Percentiles rank a stretch among this genome's conserved stretches.
Conservation (phyloP, 2,888 invertebrate species). For the Conistra vaccinii region DNA sequence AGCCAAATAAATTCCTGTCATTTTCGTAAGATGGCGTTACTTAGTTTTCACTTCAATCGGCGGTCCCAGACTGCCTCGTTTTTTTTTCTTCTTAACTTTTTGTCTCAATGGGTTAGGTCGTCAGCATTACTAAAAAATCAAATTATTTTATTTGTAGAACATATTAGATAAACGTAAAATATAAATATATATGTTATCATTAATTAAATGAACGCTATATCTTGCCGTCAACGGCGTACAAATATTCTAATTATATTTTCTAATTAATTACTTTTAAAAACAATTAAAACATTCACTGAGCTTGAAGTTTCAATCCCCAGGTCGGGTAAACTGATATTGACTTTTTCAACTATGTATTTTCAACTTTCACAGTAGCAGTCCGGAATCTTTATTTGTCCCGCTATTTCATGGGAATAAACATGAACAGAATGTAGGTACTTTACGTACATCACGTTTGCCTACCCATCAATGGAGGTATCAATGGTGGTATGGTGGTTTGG, state of each 20-base stretch:
- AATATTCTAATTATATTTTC: background rate
- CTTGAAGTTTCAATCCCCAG: background rate
- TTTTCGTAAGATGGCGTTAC: no score
- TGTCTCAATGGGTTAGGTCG: background rate
- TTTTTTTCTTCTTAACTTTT: background rate
- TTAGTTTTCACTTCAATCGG: no score
- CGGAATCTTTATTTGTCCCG: background rate
- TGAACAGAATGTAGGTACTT: no score
- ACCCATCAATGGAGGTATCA: background rate
- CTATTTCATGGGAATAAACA: background rate
- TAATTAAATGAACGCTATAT: background rate
- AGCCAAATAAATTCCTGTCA: no score
- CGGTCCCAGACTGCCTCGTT: no score
- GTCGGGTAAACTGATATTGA: background rate
- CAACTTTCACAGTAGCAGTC: background rate
- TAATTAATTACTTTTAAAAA: background rate
- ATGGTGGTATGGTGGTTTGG: no score
- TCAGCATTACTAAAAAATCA: background rate
- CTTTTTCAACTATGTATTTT: background rate
- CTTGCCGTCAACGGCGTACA: background rate
- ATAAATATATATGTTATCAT: background rate
- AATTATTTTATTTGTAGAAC: background rate
- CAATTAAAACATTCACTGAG: background rate
- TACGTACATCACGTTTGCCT: no score
- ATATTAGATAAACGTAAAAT: background rate